Base-by-base conservation (phyloP, 2,888 invertebrate genomes). In the Conistra vaccinii region DNA sequence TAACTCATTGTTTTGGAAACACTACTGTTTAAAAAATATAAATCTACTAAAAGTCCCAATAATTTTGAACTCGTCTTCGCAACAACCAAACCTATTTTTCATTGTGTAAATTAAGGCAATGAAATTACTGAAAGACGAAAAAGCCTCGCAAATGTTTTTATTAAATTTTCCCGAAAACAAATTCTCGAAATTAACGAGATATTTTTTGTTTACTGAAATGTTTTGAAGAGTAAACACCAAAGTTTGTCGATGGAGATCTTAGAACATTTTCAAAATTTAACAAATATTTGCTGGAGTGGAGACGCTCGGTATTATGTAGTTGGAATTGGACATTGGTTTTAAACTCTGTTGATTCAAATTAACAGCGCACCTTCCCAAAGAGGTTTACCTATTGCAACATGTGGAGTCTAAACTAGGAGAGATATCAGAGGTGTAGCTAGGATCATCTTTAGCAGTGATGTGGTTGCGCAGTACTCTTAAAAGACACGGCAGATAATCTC, bases 31-130 rank as follows among this genome's bases (percentile, higher is more conserved):
- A 6, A 45, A 14, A 7, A 17, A 57, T 1, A 10, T n/a, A 67
- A 66, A 66, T 57, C 9, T 53, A 55, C 42, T 23, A 55, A 61
- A 69, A 60, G 29, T 62, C 23, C 9, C 35, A 60, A 53, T 63
- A 63, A 79, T 26, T 68, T 55, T 17, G 63, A 57, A 69, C 14
- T 61, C 60, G 57, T 66, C 65, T 69, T 62, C 53, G 3, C 35
- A 63, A 75, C 53, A 68, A 69, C 51, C 32, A 45, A 74, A 71
- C 65, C 48, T 68, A 78, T 72, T 80, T 81, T 62, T 77, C 69
- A 72, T 74, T 75, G 80, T 78, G 82, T 83, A 81, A 85, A 89
- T 86, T 81, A 85, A 79, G 66, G 83, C 74, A 87, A 89, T 85
- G 63, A 83, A 86, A 84, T 87, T 85, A 84, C 80, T 66, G 42